Percentiles rank a stretch among this genome's conserved stretches.
Evolutionary conservation across 64 coral and sea anemone genomes (phyloP).

Genomic region (Orbicella faveolata): DNA sequence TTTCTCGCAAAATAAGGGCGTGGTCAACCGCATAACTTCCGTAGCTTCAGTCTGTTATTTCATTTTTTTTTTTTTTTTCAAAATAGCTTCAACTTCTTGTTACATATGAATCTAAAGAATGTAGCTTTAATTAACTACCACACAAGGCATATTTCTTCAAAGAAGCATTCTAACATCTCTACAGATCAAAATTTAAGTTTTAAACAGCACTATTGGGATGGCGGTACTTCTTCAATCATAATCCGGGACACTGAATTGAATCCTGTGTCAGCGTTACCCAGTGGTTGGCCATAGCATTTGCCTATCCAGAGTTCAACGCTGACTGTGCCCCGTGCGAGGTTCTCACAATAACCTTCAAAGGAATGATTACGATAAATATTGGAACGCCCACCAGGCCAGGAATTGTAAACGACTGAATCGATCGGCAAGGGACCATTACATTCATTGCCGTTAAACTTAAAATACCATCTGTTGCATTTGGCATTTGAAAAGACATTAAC

Average conservation of each 20-base stretch:
- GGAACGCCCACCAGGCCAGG: neutral
- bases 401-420: conserved; percentile 16
- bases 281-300: neutral
- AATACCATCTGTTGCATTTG: conserved; percentile 61
- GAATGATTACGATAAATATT: neutral
- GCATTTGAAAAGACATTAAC: neutral
- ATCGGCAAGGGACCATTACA: conserved; percentile 50
- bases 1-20: too few species aligned
- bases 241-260: conserved; percentile 50
- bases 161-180: too few species aligned
- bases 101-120: too few species aligned
- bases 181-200: neutral
- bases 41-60: too few species aligned
- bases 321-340: conserved; percentile 8
- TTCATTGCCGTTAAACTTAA: conserved; percentile 55
- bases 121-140: too few species aligned
- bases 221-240: conserved; percentile 37
- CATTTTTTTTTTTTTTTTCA: too few species aligned
- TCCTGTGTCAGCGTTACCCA: conserved; percentile 5
- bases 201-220: neutral
- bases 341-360: conserved; percentile 54
- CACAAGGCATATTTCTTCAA: too few species aligned
- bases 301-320: conserved; percentile 63
- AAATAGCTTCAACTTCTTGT: too few species aligned
- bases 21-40: too few species aligned